Percentiles rank a stretch among this genome's conserved stretches.
phyloP scores from a whole-genome alignment of 2,797 vertebrate species.

The Aldrovandia affinis region DNA sequence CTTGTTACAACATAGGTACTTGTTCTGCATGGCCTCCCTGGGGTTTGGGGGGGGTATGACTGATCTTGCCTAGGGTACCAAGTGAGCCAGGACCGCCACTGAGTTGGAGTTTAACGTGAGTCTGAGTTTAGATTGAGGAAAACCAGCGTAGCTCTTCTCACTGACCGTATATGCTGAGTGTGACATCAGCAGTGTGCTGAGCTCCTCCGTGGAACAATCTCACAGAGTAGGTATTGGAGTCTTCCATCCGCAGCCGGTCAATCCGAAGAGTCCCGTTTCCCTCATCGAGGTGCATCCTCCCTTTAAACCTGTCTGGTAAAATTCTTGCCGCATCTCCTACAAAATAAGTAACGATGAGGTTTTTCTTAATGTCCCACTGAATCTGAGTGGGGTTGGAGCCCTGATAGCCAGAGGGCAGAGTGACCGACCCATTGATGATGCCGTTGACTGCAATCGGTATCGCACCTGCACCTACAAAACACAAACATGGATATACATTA shows the following conservation, averaged over 20 bases:
- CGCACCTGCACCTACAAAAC: background rate
- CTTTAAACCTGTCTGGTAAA: background rate
- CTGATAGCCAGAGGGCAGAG: background rate
- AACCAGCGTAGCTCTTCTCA: background rate
- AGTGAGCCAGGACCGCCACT: too few relatives aligned
- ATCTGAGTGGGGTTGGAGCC: background rate
- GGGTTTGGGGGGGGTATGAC: too few relatives aligned
- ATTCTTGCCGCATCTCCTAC: too few relatives aligned
- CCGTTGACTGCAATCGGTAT: background rate
- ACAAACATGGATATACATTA: too few relatives aligned
- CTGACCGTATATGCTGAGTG: background rate
- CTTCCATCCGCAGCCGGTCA: background rate
- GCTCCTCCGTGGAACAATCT: background rate
- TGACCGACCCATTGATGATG: background rate
- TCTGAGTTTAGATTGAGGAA: background rate
- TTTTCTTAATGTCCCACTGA: background rate
- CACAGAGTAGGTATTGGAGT: background rate
- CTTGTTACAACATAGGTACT: too few relatives aligned
- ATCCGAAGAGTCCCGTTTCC: background rate
- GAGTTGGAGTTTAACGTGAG: background rate
- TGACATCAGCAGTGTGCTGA: background rate
- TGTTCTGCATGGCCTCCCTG: too few relatives aligned
- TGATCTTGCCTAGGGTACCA: too few relatives aligned
- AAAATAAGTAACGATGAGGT: too few relatives aligned
- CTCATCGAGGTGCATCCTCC: background rate